phyloP scores from a whole-genome alignment of 2,888 invertebrate species.

The Eristalinus sepulchralis region DNA sequence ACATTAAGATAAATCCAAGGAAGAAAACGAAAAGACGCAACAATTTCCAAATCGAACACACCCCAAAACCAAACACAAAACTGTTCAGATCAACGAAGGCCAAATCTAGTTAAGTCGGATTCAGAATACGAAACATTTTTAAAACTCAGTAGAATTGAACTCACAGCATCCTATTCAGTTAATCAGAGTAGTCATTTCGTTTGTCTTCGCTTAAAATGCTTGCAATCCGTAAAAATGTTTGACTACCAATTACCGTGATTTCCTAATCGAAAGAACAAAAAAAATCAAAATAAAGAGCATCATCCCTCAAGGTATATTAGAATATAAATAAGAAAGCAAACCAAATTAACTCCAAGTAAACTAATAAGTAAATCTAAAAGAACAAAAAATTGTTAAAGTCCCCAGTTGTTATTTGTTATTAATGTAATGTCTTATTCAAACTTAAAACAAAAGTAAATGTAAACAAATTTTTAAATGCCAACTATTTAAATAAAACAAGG shows the following conservation, averaged over 20 bases:
- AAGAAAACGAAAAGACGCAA: neutral
- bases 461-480: slow-evolving; percentile 13
- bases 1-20: neutral
- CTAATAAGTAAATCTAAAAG: neutral
- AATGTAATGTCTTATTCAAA: slow-evolving; percentile 32
- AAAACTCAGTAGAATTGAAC: neutral
- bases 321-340: neutral
- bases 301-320: neutral
- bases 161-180: neutral
- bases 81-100: slow-evolving; percentile 59
- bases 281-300: neutral
- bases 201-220: neutral
- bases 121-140: neutral
- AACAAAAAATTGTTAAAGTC: slow-evolving; percentile 7
- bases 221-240: neutral
- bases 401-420: slow-evolving; percentile 44
- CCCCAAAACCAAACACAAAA: slow-evolving; percentile 9
- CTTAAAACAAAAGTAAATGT: slow-evolving; percentile 6
- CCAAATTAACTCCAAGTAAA: neutral
- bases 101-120: neutral
- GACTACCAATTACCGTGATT: neutral
- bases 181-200: neutral
- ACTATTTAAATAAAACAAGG: slow-evolving; percentile 20
- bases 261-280: no score
- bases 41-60: slow-evolving; percentile 1